Base-by-base conservation (phyloP, 2,888 invertebrate species). In the Euplagia quadripunctaria region DNA sequence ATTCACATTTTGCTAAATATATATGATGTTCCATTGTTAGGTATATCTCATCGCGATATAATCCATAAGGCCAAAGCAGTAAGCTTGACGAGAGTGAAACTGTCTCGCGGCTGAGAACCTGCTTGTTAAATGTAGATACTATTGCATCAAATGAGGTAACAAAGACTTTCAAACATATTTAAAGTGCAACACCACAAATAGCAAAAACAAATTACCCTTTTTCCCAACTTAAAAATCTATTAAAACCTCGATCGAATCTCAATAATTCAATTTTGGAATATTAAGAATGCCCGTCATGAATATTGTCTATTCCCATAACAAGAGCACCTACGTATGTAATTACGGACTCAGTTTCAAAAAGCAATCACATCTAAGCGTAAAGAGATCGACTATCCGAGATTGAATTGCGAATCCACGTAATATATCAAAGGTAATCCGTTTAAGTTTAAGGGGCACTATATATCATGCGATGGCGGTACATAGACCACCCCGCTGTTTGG, bases 381-480 rank as follows among this genome's bases (percentile, higher is more conserved):
- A 87, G 87, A 91, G 92, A 93, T 93, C 92, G 93, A 93, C 92
- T 94, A 94, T 91, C 91, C 90, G 92, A 94, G 94, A 95, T 95
- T 95, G 94, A 94, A 94, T 94, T 92, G 91, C 90, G 91, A 89
- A 93, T 93, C 93, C 93, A 89, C 90, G 94, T 94, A 94, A 95
- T 95, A 95, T 94, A 95, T 95, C 95, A 95, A 94, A 94, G 94
- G 94, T 95, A 95, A 95, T 95, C 95, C 95, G 94, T 94, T 95
- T 95, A 95, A 94, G 94, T 94, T 94, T 95, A 94, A 94, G 94
- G 92, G 90, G 93, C 93, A 93, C 93, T 94, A 93, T 95, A 93
- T 94, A 94, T 95, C 94, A 95, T 94, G 92, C 83, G 89, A 93
- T 88, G 91, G 83, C 72, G 79, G 92, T 93, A 92, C 90, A 92